phyloP scores from a whole-genome alignment of 1,140 invertebrate genomes.

The Pseudomyrmex sp. region DNA sequence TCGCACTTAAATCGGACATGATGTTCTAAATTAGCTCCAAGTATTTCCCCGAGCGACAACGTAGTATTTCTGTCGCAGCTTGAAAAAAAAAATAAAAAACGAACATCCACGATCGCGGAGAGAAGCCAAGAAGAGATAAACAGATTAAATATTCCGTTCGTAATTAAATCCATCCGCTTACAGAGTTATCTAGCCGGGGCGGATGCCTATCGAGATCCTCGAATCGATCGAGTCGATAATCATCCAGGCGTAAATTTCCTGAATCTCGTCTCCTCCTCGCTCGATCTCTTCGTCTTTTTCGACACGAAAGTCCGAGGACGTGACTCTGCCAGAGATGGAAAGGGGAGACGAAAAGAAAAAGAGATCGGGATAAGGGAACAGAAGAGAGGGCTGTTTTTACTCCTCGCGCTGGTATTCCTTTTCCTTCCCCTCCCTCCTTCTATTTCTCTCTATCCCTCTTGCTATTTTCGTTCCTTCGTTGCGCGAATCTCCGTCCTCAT shows the following conservation, averaged over 20 bases:
- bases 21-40: neutral
- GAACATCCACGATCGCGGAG: neutral
- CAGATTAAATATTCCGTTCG: conserved; percentile 53
- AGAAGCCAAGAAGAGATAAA: conserved; percentile 27
- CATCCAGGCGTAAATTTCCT: conserved; percentile 60
- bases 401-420: conserved; percentile 42
- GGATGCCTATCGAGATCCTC: conserved; percentile 48
- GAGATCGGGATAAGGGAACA: conserved; percentile 41
- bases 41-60: conserved; percentile 19
- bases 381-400: conserved; percentile 61
- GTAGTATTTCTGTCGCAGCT: conserved; percentile 29
- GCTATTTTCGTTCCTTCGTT: conserved; percentile 48
- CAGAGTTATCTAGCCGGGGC: conserved; percentile 49
- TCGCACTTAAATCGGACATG: neutral
- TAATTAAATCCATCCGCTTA: conserved; percentile 58
- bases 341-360: conserved; percentile 43
- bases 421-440: conserved; percentile 7
- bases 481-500: conserved; percentile 21
- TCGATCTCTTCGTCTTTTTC: conserved; percentile 40
- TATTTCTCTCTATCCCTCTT: conserved; percentile 51
- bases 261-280: conserved; percentile 39
- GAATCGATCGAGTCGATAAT: conserved; percentile 62
- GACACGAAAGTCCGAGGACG: conserved; percentile 39
- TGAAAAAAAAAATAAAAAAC: no score
- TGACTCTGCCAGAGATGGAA: conserved; percentile 51